Evolutionary conservation across 2,888 invertebrate genomes (phyloP).

Genomic region (Catocala fraxini): DNA sequence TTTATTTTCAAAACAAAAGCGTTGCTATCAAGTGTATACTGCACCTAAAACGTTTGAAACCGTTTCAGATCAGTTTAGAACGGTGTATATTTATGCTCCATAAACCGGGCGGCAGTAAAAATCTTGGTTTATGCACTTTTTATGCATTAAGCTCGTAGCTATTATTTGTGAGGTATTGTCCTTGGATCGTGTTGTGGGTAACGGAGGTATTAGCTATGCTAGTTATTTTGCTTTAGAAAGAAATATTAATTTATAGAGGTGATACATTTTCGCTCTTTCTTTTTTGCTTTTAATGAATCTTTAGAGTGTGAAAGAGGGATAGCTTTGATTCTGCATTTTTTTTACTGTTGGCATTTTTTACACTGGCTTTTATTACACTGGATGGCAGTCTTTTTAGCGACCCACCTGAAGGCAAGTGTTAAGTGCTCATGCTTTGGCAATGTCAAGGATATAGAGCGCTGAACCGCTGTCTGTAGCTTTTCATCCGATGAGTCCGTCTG

Average conservation of each 20-base stretch:
- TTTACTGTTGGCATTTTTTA: too few relatives aligned
- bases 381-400: too few relatives aligned
- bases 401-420: too few relatives aligned
- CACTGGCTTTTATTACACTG: too few relatives aligned
- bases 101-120: slow-evolving; percentile 60
- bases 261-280: neutral
- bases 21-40: too few relatives aligned
- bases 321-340: too few relatives aligned
- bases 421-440: too few relatives aligned
- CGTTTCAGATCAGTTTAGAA: slow-evolving; percentile 31
- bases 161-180: slow-evolving; percentile 15
- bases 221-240: neutral
- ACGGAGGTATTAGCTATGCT: neutral
- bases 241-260: neutral
- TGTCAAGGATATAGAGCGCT: too few relatives aligned
- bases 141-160: slow-evolving; percentile 48
- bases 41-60: slow-evolving; percentile 15
- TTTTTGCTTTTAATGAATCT: neutral
- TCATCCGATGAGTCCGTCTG: too few relatives aligned
- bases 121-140: slow-evolving; percentile 62
- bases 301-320: too few relatives aligned
- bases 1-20: too few relatives aligned
- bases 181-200: neutral
- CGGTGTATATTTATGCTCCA: slow-evolving; percentile 58
- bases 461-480: too few relatives aligned